Base-by-base conservation (phyloP, 2,888 invertebrate species). In the Pelosia muscerda region DNA sequence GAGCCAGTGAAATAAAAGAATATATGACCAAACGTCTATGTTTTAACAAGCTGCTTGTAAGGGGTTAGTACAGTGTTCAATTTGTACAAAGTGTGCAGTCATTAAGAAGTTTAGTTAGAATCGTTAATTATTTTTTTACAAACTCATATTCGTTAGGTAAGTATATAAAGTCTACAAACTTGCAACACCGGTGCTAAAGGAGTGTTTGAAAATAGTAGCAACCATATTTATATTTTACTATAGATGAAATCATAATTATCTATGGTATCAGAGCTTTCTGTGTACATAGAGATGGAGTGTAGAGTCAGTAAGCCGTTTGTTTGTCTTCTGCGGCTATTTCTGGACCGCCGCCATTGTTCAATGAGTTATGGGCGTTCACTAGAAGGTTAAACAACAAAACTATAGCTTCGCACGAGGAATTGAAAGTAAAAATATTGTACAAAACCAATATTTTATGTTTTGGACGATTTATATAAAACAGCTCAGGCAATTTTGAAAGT, bases 281-380 rank as follows among this genome's bases (percentile, higher is more conserved):
- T 72, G 71, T 81, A 69, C 77, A 73, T 77, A 77, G 75, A 65
- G 62, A 58, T 64, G 76, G 79, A 84, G 83, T 78, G 81, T 83
- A 85, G 83, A 86, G 84, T 84, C 83, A 86, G 86, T 79, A 76
- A 81, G 77, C 78, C 81, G 82, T 84, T 68, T 90, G 92, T 93
- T 92, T 92, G 88, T 90, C 89, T 90, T 90, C 86, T 84, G 83
- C 73, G 79, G 90, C 88, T 94, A 94, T 94, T 94, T 90, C 88
- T 92, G 90, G 87, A 86, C 77, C 78, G 77, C 86, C 85, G 88
- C 89, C 89, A 92, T 92, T 93, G 93, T 92, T 90, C 82, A 84
- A 84, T 89, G 91, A 93, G 85, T 90, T 93, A 93, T 88, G 80
- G 87, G 85, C 86, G 81, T 83, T 77, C 81, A 78, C 81, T 73